These are phyloP conservation scores for Philereme transversata DNA, from an alignment of 2,888 invertebrate species.

Conservation along the genomic window DNA sequence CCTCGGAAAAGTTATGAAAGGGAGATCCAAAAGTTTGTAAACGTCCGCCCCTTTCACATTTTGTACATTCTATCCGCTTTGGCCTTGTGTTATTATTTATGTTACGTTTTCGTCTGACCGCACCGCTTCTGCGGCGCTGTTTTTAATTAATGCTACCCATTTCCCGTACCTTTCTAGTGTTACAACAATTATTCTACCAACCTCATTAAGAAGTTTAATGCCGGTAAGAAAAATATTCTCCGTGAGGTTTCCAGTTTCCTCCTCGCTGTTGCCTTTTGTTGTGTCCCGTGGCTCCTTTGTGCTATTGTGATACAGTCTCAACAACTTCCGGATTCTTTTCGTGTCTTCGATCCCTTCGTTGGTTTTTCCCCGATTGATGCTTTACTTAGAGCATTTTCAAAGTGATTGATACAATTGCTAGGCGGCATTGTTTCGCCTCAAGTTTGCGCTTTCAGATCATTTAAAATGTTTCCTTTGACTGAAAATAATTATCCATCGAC, in stretches of 20 bases:
- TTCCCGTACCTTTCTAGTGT: slow-evolving; percentile 75
- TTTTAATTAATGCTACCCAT: slow-evolving; percentile 79
- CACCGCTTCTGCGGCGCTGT: slow-evolving; percentile 65
- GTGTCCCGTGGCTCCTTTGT: slow-evolving; percentile 52
- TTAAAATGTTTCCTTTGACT: slow-evolving; percentile 25
- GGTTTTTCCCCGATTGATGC: slow-evolving; percentile 57
- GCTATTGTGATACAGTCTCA: slow-evolving; percentile 59
- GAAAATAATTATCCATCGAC: slow-evolving; percentile 3
- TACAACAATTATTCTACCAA: slow-evolving; percentile 78
- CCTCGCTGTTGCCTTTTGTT: slow-evolving; percentile 51
- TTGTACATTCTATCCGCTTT: slow-evolving; percentile 66
- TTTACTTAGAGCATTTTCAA: slow-evolving; percentile 53
- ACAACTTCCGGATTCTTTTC: slow-evolving; percentile 58
- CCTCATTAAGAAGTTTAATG: slow-evolving; percentile 78
- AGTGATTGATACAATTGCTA: slow-evolving; percentile 56
- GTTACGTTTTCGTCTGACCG: slow-evolving; percentile 74
- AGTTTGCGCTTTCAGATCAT: slow-evolving; percentile 30
- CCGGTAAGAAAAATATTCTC: slow-evolving; percentile 68
- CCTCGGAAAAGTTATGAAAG: slow-evolving; percentile 77
- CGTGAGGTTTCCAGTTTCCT: slow-evolving; percentile 59
- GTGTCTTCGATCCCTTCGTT: slow-evolving; percentile 56
- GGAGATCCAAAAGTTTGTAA: slow-evolving; percentile 73
- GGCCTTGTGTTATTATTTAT: slow-evolving; percentile 76
- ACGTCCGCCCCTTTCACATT: slow-evolving; percentile 67
- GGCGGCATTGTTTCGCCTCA: slow-evolving; percentile 35